These are phyloP conservation scores for Mimachlamys varia DNA, from an alignment of 2,888 invertebrate genomes.

Conservation along the genomic window DNA sequence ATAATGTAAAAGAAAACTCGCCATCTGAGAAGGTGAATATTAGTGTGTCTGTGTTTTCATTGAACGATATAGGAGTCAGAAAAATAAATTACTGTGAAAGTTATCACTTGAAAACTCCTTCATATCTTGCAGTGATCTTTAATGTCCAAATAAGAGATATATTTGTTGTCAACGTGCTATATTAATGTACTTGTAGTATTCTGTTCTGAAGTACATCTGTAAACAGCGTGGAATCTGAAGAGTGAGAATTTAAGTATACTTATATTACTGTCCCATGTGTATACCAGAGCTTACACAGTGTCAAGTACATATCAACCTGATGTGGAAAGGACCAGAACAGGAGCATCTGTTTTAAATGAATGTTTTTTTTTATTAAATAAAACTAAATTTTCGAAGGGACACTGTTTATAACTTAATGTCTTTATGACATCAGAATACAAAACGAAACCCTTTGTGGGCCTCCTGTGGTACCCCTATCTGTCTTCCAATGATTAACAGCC, in stretches of 20 bases:
- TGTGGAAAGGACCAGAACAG: neutral
- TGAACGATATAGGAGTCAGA: neutral
- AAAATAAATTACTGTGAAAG: neutral
- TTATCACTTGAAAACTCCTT: neutral
- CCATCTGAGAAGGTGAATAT: neutral
- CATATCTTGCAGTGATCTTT: neutral
- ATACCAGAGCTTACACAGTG: conserved; percentile 2
- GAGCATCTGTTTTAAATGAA: neutral
- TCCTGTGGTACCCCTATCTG: neutral
- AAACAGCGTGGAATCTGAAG: neutral
- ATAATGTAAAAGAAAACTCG: neutral
- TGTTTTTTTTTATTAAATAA: neutral
- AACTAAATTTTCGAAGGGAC: neutral
- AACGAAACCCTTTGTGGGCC: neutral
- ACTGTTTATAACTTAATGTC: neutral
- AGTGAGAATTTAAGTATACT: neutral
- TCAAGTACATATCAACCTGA: neutral
- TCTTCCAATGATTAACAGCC: too few relatives aligned
- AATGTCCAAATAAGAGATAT: neutral
- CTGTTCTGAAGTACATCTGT: neutral
- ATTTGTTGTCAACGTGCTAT: neutral
- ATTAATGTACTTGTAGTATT: too few relatives aligned
- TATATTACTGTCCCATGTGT: neutral
- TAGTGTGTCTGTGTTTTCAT: neutral
- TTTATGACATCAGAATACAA: neutral